Conservation (phyloP, 2,797 vertebrate genomes). For the Coregonus sp. region DNA sequence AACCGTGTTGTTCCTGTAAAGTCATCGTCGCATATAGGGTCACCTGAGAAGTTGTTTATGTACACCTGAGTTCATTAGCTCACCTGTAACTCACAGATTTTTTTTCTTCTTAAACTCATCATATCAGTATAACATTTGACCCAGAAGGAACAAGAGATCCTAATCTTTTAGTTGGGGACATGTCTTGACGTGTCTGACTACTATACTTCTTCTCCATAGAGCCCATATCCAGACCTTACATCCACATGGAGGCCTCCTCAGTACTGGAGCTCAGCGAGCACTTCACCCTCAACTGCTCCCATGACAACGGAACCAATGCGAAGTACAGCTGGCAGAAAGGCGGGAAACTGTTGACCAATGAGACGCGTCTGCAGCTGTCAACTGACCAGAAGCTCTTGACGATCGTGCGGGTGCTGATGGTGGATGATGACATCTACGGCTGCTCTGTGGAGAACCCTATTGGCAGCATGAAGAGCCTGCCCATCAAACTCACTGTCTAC, state of each 20-base stretch:
- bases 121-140: not conserved
- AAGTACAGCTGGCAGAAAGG: constrained; percentile 92
- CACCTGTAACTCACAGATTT: too few relatives aligned
- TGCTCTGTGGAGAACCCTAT: constrained; percentile 90
- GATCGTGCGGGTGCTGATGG: constrained; percentile 87
- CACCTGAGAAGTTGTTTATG: too few relatives aligned
- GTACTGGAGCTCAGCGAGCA: constrained; percentile 91
- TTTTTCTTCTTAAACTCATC: too few relatives aligned
- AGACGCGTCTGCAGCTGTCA: constrained; percentile 86
- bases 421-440: constrained; percentile 87
- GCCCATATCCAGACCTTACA: constrained; percentile 84
- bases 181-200: not conserved
- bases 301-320: constrained; percentile 90
- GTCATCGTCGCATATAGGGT: too few relatives aligned
- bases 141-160: not conserved
- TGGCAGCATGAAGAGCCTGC: constrained; percentile 82
- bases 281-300: constrained; percentile 89
- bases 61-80: too few relatives aligned
- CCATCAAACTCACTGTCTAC: constrained; percentile 89
- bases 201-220: constrained; percentile 66
- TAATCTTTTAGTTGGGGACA: not conserved
- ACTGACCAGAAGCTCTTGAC: constrained; percentile 88
- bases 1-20: too few relatives aligned
- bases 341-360: constrained; percentile 82
- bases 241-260: constrained; percentile 81